A percentile compares a stretch with the other conserved stretches of the same genome.
These are phyloP conservation scores for Siniperca knerii DNA, from an alignment of 2,113 vertebrate species.

Conservation along the genomic window DNA sequence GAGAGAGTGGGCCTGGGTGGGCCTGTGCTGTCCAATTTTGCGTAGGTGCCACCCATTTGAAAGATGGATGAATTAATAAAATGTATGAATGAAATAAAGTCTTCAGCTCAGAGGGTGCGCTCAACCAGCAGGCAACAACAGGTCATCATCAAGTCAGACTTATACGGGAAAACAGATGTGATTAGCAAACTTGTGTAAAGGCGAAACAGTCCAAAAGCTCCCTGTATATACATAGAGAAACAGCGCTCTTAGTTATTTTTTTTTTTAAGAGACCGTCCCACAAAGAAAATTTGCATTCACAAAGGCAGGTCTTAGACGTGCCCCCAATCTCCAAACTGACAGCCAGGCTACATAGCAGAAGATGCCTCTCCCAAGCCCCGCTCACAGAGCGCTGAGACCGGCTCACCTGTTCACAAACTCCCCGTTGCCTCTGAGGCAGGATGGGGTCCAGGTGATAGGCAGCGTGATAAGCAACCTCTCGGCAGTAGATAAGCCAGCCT, in stretches of 20 bases:
- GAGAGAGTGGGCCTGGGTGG: background rate
- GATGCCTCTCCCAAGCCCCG: background rate
- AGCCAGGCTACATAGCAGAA: background rate
- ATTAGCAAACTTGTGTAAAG: background rate
- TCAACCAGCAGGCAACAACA: too few relatives aligned
- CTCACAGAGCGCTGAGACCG: background rate
- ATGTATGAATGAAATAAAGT: too few relatives aligned
- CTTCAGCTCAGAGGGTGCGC: background rate
- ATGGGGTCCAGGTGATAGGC: background rate
- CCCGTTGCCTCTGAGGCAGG: background rate
- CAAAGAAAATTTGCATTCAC: background rate
- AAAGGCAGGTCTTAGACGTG: background rate
- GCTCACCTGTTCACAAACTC: background rate
- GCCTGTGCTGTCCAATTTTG: too few relatives aligned
- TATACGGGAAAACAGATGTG: background rate
- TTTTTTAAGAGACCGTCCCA: background rate
- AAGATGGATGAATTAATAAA: too few relatives aligned
- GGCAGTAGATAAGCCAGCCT: background rate
- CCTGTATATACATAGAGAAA: background rate
- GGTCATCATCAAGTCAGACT: background rate
- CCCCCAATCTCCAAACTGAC: background rate
- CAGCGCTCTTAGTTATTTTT: background rate
- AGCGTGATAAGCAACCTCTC: background rate
- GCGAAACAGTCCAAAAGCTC: background rate
- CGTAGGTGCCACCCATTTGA: too few relatives aligned